Evolutionary conservation across 2,888 invertebrate species (phyloP).

Genomic region (Aphodius sticticus): DNA sequence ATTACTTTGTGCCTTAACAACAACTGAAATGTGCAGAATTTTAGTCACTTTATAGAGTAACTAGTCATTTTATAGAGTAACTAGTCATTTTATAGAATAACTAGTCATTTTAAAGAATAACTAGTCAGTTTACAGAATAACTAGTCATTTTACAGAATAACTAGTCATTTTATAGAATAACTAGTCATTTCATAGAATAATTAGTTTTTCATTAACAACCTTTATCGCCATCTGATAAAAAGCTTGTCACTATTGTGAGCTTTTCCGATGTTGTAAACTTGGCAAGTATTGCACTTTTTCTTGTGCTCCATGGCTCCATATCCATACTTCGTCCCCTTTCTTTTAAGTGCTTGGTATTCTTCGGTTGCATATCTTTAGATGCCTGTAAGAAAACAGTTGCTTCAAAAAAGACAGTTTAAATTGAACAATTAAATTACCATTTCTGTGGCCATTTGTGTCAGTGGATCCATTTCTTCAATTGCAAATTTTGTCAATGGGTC

Average conservation of each 20-base stretch:
- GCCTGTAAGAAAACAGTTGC: slow-evolving; percentile 16
- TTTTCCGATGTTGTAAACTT: slow-evolving; percentile 95
- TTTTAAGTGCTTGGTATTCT: slow-evolving; percentile 19
- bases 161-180: background rate
- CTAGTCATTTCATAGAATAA: background rate
- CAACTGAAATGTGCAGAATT: slow-evolving; percentile 61
- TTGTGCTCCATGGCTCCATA: slow-evolving; percentile 80
- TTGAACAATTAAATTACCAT: slow-evolving; percentile 52
- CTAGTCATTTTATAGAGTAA: background rate
- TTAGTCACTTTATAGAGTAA: background rate
- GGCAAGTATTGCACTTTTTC: slow-evolving; percentile 80
- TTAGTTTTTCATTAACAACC: too few species aligned
- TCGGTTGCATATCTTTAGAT: slow-evolving; percentile 29
- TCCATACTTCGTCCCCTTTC: slow-evolving; percentile 35
- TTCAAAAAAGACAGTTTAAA: background rate
- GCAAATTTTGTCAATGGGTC: slow-evolving; percentile 80
- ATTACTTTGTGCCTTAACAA: slow-evolving; percentile 82
- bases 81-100: background rate
- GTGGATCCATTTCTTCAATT: slow-evolving; percentile 69
- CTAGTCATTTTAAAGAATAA: background rate
- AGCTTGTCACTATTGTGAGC: slow-evolving; percentile 89
- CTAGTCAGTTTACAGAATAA: background rate
- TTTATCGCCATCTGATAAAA: slow-evolving; percentile 82
- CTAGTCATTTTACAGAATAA: slow-evolving; percentile 13
- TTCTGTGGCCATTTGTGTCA: slow-evolving; percentile 69